phyloP scores from a whole-genome alignment of 2,888 invertebrate genomes.

The Eupithecia tripunctaria region DNA sequence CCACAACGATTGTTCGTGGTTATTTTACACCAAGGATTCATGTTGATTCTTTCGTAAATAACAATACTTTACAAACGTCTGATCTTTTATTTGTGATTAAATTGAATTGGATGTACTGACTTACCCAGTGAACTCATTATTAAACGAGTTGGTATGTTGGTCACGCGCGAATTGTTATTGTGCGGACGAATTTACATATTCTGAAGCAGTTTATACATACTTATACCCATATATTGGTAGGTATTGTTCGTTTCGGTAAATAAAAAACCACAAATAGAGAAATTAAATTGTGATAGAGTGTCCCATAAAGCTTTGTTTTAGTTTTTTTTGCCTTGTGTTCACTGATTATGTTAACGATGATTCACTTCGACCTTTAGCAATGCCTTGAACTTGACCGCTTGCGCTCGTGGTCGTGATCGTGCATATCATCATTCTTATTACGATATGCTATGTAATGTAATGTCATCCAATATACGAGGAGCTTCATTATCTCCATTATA shows the following conservation, averaged over 20 bases:
- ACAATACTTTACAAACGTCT: slow-evolving; percentile 15
- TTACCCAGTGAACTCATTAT: slow-evolving; percentile 8
- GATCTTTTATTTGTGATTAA: slow-evolving; percentile 30
- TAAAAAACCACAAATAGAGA: background rate
- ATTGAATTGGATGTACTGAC: slow-evolving; percentile 25
- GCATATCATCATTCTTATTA: slow-evolving; percentile 33
- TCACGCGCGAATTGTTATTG: slow-evolving; percentile 49
- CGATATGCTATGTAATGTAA: slow-evolving; percentile 15
- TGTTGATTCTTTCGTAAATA: slow-evolving; percentile 6
- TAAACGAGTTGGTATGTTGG: slow-evolving; percentile 37
- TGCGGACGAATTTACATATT: slow-evolving; percentile 46
- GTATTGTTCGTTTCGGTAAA: background rate
- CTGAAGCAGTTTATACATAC: slow-evolving; percentile 33
- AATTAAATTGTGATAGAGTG: background rate
- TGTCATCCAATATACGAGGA: slow-evolving; percentile 10
- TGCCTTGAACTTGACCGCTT: slow-evolving; percentile 58
- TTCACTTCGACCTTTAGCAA: slow-evolving; percentile 34
- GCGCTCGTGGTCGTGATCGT: slow-evolving; percentile 28
- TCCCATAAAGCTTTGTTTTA: background rate
- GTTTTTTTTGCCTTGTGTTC: slow-evolving; percentile 4
- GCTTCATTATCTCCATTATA: background rate
- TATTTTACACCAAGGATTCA: background rate
- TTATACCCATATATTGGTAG: background rate
- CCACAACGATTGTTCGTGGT: too few relatives aligned
- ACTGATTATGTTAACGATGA: slow-evolving; percentile 6